Percentiles rank a stretch among this genome's conserved stretches.
Conservation (phyloP, 2,113 vertebrate genomes). For the Etheostoma cragini region DNA sequence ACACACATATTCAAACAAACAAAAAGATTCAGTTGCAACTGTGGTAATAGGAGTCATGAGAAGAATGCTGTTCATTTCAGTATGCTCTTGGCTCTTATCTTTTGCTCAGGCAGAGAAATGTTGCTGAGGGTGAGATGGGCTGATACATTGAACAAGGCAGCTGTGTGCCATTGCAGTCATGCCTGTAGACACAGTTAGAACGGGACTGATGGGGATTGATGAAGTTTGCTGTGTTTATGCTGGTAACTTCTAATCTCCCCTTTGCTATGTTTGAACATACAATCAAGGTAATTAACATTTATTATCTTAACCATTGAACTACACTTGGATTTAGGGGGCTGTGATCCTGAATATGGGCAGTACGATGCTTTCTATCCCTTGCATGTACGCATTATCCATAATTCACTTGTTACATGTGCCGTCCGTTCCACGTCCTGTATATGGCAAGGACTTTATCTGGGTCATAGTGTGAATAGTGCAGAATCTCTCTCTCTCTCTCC, state of each 20-base stretch:
- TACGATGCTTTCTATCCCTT: slow-evolving; percentile 9
- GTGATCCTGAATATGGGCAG: neutral
- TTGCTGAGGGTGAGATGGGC: slow-evolving; percentile 47
- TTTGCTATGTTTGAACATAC: slow-evolving; percentile 15
- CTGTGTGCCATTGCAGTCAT: slow-evolving; percentile 58
- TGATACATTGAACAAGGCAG: slow-evolving; percentile 54
- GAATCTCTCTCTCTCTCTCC: slow-evolving; percentile 17
- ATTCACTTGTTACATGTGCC: slow-evolving; percentile 48
- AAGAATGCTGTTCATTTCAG: slow-evolving; percentile 53
- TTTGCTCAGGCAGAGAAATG: slow-evolving; percentile 60
- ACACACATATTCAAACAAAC: slow-evolving; percentile 25
- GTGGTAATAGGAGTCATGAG: slow-evolving; percentile 53
- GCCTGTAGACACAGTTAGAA: slow-evolving; percentile 36
- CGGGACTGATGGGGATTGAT: slow-evolving; percentile 37
- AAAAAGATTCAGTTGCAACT: slow-evolving; percentile 44
- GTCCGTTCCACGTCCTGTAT: slow-evolving; percentile 30
- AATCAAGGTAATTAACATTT: neutral
- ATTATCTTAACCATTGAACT: neutral
- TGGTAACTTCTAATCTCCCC: slow-evolving; percentile 32
- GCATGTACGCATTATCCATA: slow-evolving; percentile 24
- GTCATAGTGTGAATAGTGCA: slow-evolving; percentile 50
- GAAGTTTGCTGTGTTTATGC: slow-evolving; percentile 20
- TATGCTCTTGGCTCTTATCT: slow-evolving; percentile 46
- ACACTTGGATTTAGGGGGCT: neutral
- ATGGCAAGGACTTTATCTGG: slow-evolving; percentile 46